Percentiles rank a stretch among this genome's conserved stretches.
Evolutionary conservation across 2,888 invertebrate species (phyloP).

Genomic region (Tachina grossa): DNA sequence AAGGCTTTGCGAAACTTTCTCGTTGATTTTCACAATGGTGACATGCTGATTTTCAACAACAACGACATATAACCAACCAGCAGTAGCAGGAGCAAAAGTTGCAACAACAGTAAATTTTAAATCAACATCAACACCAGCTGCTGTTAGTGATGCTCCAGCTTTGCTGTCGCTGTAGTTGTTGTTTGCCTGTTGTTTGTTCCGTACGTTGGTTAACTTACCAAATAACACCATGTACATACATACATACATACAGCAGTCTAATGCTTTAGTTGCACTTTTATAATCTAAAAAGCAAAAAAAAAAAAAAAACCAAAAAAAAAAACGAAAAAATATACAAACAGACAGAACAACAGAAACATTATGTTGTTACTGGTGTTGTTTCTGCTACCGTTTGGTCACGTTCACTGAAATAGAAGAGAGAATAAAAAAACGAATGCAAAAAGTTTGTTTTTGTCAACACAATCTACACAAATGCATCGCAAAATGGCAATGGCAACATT

Average conservation of each 20-base stretch:
- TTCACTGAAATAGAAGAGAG: conserved; percentile 60
- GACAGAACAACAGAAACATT: conserved; percentile 49
- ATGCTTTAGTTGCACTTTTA: conserved; percentile 55
- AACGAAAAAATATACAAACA: neutral
- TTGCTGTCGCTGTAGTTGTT: conserved; percentile 31
- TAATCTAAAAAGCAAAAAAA: conserved; percentile 15
- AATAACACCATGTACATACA: conserved; percentile 59
- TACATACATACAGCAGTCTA: conserved; percentile 39
- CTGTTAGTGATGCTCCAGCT: conserved; percentile 56
- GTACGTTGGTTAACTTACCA: conserved; percentile 63
- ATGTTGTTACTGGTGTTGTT: conserved; percentile 66
- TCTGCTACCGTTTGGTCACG: conserved; percentile 74
- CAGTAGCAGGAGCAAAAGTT: conserved; percentile 52
- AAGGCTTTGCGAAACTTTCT: conserved; percentile 51
- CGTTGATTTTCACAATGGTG: conserved; percentile 64
- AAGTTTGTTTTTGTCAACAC: conserved; percentile 70
- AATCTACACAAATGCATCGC: conserved; percentile 72
- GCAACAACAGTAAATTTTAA: conserved; percentile 59
- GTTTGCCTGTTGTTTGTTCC: conserved; percentile 39
- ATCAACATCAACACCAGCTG: conserved; percentile 68
- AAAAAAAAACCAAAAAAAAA: neutral
- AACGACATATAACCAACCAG: conserved; percentile 40
- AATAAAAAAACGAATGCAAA: conserved; percentile 27
- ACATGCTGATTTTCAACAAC: conserved; percentile 65
- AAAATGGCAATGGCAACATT: conserved; percentile 59